These are phyloP conservation scores for Cydia splendana DNA, from an alignment of 1,140 invertebrate genomes.

Conservation along the genomic window DNA sequence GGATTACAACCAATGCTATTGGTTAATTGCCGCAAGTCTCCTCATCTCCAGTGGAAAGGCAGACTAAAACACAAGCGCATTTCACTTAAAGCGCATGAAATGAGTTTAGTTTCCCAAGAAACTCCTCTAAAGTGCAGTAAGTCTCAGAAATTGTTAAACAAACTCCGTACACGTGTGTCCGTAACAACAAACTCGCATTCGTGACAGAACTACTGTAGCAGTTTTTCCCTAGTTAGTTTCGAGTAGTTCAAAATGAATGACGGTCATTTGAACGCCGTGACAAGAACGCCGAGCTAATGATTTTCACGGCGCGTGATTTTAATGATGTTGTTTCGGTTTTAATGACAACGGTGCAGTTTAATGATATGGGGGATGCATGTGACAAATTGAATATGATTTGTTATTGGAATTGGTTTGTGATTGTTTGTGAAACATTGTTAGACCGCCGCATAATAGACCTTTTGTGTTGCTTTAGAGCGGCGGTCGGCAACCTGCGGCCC, in stretches of 20 bases:
- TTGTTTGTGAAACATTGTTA: conserved; percentile 8
- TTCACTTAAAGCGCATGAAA: background rate
- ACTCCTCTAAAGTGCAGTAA: conserved; percentile 1
- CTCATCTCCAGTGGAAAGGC: no score
- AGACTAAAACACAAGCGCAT: background rate
- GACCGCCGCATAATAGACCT: background rate
- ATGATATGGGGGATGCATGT: background rate
- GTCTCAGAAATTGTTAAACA: conserved; percentile 1
- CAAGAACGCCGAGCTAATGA: conserved; percentile 52
- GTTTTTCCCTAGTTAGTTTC: conserved; percentile 56
- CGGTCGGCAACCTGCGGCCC: no score
- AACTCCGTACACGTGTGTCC: conserved; percentile 37
- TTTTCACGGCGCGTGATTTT: conserved; percentile 10
- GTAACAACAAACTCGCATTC: conserved; percentile 43
- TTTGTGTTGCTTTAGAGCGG: background rate
- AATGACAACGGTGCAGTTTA: conserved; percentile 25
- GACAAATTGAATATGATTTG: conserved; percentile 6
- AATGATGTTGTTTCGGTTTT: conserved; percentile 27
- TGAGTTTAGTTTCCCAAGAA: conserved; percentile 1
- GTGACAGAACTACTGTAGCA: conserved; percentile 54
- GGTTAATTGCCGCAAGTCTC: no score
- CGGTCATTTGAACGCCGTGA: conserved; percentile 55
- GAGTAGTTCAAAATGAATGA: conserved; percentile 61
- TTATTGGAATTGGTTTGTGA: background rate
- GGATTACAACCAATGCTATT: no score